Conservation (phyloP, 2,888 invertebrate species). For the Capitulum mitella region DNA sequence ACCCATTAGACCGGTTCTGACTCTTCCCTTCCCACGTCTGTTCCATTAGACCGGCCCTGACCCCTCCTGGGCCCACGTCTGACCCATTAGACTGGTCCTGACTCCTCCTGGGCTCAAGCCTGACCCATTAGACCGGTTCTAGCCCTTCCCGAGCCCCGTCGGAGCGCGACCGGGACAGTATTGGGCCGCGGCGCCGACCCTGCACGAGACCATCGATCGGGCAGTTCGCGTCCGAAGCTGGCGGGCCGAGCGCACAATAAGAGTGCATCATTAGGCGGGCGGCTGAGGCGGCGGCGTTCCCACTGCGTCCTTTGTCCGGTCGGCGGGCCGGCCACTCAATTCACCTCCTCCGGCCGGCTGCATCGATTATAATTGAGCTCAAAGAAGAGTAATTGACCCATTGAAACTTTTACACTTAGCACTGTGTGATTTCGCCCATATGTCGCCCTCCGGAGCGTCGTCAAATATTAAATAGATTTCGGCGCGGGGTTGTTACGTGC, state of each 20-base stretch:
- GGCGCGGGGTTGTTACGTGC: neutral
- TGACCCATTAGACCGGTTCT: too few species aligned
- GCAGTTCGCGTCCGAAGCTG: too few species aligned
- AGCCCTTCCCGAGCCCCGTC: too few species aligned
- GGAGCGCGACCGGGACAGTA: too few species aligned
- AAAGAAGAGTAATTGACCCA: conserved; percentile 24
- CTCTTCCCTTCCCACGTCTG: too few species aligned
- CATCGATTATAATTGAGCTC: conserved; percentile 17
- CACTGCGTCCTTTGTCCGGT: neutral
- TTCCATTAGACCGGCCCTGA: too few species aligned
- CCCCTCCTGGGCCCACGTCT: too few species aligned
- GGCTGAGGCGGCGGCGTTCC: neutral
- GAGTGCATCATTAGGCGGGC: neutral
- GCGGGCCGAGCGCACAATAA: neutral
- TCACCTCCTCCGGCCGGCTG: neutral
- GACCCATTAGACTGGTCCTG: too few species aligned
- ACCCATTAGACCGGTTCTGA: too few species aligned
- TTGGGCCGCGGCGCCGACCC: too few species aligned
- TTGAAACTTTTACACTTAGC: conserved; percentile 21
- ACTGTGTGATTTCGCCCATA: conserved; percentile 21
- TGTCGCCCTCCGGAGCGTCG: neutral
- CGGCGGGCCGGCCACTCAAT: neutral
- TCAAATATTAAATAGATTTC: conserved; percentile 17
- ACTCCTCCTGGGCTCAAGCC: too few species aligned
- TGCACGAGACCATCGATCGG: too few species aligned